Base-by-base conservation (phyloP, 1,140 invertebrate genomes). In the Dreissena polymorpha region DNA sequence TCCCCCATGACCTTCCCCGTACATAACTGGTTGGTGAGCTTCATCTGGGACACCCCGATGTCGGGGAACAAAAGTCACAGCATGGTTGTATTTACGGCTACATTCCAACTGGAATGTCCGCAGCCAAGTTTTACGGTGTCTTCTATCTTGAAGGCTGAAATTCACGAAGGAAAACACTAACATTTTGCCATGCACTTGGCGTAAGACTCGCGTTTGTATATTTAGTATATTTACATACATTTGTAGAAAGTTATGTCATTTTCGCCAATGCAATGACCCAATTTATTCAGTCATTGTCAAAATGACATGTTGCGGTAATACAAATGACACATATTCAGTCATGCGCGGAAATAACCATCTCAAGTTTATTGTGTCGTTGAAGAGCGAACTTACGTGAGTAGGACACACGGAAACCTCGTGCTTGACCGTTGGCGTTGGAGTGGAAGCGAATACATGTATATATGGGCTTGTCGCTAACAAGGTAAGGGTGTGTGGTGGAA, bases 1-100 rank as follows among this genome's bases (percentile, higher is more conserved):
- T 83, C 81, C 7, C 81, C 81, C 0, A 68, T 14, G 16, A 83
- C 73, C 3, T 13, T 29, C 25, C 81, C 81, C 3, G 73, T 83
- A 77, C 81, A 83, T 10, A 50, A n/a, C 55, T 70, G 81, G 18
- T 83, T 73, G 13, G 72, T n/a, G 2, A 83, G 57, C 21, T 83
- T 83, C 12, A 83, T 76, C 51, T 83, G 81, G 18, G 81, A 83
- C 12, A 83, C 81, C 0, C 55, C 81, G 12, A 55, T 76, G 29
- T 76, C 73, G 2, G 81, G 65, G 53, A 68, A 76, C 18, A 83
- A 23, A 16, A 69, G 51, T 2, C 81, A 29, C 29, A 83, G 49
- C n/a, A 71, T 12, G 8, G 81, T 76, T 10, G 57, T 13, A 50
- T 83, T 83, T 23, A 83, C 73, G 18, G 67, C 67, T 0, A 83